These are phyloP conservation scores for Lutjanus campechanus DNA, from an alignment of 2,797 vertebrate species.

Conservation along the genomic window DNA sequence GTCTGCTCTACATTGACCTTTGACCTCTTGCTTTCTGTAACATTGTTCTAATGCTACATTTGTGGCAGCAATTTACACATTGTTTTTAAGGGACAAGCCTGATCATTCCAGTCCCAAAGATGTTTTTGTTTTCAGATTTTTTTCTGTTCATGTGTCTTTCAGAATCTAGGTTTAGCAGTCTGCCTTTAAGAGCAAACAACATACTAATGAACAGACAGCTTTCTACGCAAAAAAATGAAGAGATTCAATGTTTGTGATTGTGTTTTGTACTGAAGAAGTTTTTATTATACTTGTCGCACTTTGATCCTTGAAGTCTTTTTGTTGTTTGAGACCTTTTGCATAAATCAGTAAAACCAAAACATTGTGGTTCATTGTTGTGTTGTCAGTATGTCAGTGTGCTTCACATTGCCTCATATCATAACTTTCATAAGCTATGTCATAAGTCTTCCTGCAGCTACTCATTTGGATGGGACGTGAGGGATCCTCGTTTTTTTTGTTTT, in stretches of 20 bases:
- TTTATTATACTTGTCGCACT: slow-evolving; percentile 59
- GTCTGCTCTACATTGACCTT: slow-evolving; percentile 39
- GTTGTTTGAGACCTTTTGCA: slow-evolving; percentile 33
- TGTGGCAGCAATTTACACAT: background rate
- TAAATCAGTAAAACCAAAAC: slow-evolving; percentile 54
- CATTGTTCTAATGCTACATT: slow-evolving; percentile 9
- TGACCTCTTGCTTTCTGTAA: slow-evolving; percentile 41
- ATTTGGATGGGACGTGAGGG: background rate
- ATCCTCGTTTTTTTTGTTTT: background rate
- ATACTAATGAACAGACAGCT: slow-evolving; percentile 10
- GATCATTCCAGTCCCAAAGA: slow-evolving; percentile 1
- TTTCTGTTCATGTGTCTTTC: background rate
- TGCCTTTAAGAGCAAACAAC: slow-evolving; percentile 21
- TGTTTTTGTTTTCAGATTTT: background rate
- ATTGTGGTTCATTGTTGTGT: slow-evolving; percentile 24
- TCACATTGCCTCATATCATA: background rate
- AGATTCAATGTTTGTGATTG: slow-evolving; percentile 28
- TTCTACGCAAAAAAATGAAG: slow-evolving; percentile 34
- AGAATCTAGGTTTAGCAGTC: background rate
- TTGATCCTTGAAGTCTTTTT: slow-evolving; percentile 56
- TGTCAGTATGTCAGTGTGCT: background rate
- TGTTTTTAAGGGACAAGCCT: slow-evolving; percentile 3
- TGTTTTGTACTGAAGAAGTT: slow-evolving; percentile 46
- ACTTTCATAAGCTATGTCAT: too few relatives aligned
- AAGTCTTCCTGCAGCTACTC: background rate